These are phyloP conservation scores for Polydrusus tereticollis DNA, from an alignment of 2,888 invertebrate species.

Conservation along the genomic window DNA sequence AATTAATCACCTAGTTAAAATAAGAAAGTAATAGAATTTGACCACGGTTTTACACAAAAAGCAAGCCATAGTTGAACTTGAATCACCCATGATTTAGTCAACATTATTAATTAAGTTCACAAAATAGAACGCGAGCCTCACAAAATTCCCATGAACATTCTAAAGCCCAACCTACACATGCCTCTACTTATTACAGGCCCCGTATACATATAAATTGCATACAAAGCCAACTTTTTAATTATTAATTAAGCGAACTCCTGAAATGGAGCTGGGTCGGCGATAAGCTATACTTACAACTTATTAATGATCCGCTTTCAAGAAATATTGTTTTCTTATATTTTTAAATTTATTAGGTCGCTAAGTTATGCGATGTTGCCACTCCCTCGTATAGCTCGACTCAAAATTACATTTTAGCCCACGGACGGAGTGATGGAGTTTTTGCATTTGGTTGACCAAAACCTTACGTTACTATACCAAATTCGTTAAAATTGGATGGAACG, in stretches of 20 bases:
- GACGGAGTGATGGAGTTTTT: conserved; percentile 41
- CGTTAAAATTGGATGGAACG: too few relatives aligned
- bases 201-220: conserved; percentile 11
- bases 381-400: conserved; percentile 27
- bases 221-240: conserved; percentile 36
- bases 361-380: conserved; percentile 40
- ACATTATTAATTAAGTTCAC: too few relatives aligned
- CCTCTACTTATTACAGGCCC: conserved; percentile 1
- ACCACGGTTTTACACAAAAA: too few relatives aligned
- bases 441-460: too few relatives aligned
- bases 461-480: too few relatives aligned
- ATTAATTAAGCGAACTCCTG: conserved; percentile 49
- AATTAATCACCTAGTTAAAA: too few relatives aligned
- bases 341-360: conserved; percentile 42
- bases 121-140: too few relatives aligned
- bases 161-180: background rate
- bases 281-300: conserved; percentile 57
- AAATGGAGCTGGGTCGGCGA: conserved; percentile 49
- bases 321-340: conserved; percentile 45
- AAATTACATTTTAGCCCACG: conserved; percentile 45
- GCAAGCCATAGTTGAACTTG: too few relatives aligned
- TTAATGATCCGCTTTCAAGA: conserved; percentile 52
- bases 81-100: too few relatives aligned
- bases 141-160: background rate
- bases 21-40: too few relatives aligned